A percentile compares a stretch with the other conserved stretches of the same genome.
Evolutionary conservation across 2,888 invertebrate species (phyloP).

Genomic region (Spodoptera exigua): DNA sequence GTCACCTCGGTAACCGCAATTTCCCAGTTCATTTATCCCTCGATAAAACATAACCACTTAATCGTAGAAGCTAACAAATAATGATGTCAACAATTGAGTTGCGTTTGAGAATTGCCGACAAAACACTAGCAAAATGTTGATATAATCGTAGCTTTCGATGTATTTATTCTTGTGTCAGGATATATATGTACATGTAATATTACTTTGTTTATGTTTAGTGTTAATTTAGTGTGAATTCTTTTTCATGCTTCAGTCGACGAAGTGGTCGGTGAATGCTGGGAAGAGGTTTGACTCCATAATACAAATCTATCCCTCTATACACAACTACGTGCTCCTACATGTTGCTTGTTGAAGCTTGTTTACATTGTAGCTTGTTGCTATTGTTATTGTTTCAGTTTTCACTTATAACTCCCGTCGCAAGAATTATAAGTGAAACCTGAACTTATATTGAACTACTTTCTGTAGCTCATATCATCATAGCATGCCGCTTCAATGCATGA

Average conservation of each 20-base stretch:
- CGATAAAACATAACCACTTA: no score
- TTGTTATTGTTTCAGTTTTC: constrained; percentile 54
- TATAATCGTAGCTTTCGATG: constrained; percentile 16
- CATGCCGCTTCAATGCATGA: constrained; percentile 59
- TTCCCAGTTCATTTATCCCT: no score
- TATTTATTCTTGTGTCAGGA: constrained; percentile 7
- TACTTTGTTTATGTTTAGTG: constrained; percentile 36
- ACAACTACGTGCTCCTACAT: constrained; percentile 44
- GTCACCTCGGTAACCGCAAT: no score
- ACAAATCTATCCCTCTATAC: constrained; percentile 56
- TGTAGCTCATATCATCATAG: constrained; percentile 56
- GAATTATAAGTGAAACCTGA: constrained; percentile 20
- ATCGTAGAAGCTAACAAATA: no score
- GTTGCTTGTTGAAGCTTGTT: constrained; percentile 67
- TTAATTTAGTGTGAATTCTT: constrained; percentile 60
- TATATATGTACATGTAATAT: constrained; percentile 22
- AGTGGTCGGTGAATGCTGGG: constrained; percentile 80
- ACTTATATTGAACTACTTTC: constrained; percentile 23
- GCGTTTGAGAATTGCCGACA: background rate
- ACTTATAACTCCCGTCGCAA: constrained; percentile 24
- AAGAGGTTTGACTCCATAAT: constrained; percentile 83
- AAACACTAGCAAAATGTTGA: constrained; percentile 8
- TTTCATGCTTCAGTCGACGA: constrained; percentile 88
- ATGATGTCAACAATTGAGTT: no score
- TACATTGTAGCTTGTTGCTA: constrained; percentile 68